Conservation (phyloP, 2,797 vertebrate genomes). For the Babyrousa celebensis region DNA sequence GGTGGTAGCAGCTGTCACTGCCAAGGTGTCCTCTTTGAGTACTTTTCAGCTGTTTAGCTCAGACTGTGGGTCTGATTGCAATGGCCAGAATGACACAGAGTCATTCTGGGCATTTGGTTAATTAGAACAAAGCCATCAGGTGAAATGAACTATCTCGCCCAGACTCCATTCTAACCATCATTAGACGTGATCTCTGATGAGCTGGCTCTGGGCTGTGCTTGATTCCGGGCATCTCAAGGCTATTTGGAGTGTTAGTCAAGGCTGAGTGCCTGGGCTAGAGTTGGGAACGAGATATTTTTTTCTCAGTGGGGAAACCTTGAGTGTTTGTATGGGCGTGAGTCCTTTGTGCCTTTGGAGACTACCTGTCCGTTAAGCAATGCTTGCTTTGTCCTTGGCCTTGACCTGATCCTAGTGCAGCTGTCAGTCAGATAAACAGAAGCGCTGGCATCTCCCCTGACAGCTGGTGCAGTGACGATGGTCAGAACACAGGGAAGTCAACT, state of each 20-base stretch:
- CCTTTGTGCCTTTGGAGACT: constrained; percentile 27
- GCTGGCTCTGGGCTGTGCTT: constrained; percentile 80
- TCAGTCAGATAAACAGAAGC: not conserved
- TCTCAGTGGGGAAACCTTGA: not conserved
- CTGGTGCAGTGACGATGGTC: accelerated
- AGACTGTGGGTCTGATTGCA: not conserved
- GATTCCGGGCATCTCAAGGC: constrained; percentile 72
- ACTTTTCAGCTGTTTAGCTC: not conserved
- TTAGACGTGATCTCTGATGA: constrained; percentile 75
- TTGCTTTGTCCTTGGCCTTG: constrained; percentile 58
- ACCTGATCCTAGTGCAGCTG: constrained; percentile 3
- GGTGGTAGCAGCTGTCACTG: constrained; percentile 24
- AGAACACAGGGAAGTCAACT: not conserved
- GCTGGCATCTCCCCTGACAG: constrained; percentile 28
- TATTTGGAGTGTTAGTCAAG: constrained; percentile 78
- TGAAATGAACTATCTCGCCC: constrained; percentile 83
- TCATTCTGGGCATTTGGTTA: constrained; percentile 77
- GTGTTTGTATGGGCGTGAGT: constrained; percentile 42
- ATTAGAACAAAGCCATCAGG: constrained; percentile 86
- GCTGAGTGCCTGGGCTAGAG: constrained; percentile 66
- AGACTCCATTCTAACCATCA: constrained; percentile 83
- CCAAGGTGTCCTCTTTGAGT: accelerated
- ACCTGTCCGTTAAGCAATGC: not conserved
- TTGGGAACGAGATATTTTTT: not conserved
- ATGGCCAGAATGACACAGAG: not conserved